A percentile compares a stretch with the other conserved stretches of the same genome.
These are phyloP conservation scores for Toxonevra muliebris DNA, from an alignment of 2,888 invertebrate genomes.

Conservation along the genomic window DNA sequence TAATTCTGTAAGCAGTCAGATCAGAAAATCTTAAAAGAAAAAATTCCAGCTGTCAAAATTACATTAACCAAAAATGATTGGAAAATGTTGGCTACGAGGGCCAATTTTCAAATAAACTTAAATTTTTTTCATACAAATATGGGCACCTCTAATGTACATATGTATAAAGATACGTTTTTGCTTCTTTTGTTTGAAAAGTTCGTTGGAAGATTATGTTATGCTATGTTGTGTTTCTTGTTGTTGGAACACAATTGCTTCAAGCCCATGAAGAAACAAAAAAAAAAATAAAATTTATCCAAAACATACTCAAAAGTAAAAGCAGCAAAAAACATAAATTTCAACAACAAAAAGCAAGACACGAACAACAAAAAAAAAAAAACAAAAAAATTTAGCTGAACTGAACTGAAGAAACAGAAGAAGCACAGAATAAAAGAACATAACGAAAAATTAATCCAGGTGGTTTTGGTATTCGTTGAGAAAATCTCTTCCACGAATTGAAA, in stretches of 20 bases:
- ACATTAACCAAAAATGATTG: too few relatives aligned
- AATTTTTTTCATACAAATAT: too few relatives aligned
- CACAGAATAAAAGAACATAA: slow-evolving; percentile 14
- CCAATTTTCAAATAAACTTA: too few relatives aligned
- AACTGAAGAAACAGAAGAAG: slow-evolving; percentile 16
- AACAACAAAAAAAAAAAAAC: slow-evolving; percentile 3
- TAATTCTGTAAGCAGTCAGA: too few relatives aligned
- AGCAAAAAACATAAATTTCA: background rate
- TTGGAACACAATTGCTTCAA: slow-evolving; percentile 26
- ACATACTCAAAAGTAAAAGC: background rate
- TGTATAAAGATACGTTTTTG: too few relatives aligned
- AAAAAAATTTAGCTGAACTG: slow-evolving; percentile 11
- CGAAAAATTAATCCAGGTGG: slow-evolving; percentile 50
- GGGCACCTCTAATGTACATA: too few relatives aligned
- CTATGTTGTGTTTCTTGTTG: slow-evolving; percentile 19
- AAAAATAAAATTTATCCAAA: slow-evolving; percentile 4
- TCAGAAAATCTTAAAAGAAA: too few relatives aligned
- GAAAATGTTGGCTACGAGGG: too few relatives aligned
- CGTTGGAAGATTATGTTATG: slow-evolving; percentile 16
- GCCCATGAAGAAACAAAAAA: slow-evolving; percentile 12
- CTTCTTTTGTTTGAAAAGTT: too few relatives aligned
- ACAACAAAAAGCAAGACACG: background rate
- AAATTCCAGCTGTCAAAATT: too few relatives aligned
- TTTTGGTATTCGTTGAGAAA: slow-evolving; percentile 46
- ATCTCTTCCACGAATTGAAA: too few relatives aligned